Evolutionary conservation across 2,888 invertebrate genomes (phyloP), one percentile per base, ranked within the genome.

Genomic region (Herminia tarsipennalis): DNA sequence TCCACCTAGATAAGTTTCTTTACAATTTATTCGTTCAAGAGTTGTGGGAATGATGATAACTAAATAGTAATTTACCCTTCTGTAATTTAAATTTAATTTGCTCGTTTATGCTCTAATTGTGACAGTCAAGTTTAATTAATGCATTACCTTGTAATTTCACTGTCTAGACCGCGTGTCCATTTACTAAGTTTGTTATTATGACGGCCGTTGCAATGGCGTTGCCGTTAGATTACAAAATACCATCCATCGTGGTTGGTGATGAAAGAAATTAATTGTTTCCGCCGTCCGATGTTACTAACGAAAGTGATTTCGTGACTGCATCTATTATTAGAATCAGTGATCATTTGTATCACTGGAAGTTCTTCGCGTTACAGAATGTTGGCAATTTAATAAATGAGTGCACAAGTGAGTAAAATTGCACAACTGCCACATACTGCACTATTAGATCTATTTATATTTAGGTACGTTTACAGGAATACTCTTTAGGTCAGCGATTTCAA

Each of bases 281-380:
- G 74, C 75, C 69, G 57, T 64, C 66, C 66, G 78, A 70, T 57
- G 66, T 56, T 66, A 76, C 78, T 65, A 84, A 71, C 52, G 82
- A 86, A 78, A 88, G 87, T 86, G 81, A 79, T 80, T 78, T 78
- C 54, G 56, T 76, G 79, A 80, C 73, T 57, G 73, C 74, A 68
- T 68, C 60, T 54, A 59, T 51, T 57, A 44, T 51, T 56, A 37
- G 42, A 41, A 45, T 57, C 53, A 51, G 57, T 46, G 57, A 54
- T 21, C 40, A 36, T 56, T 60, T 45, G 52, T 51, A 51, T 29
- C 27, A 40, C 44, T 57, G 39, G 33, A 39, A 49, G 37, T 40
- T 14, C 25, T 39, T 39, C 14, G 33, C 42, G 29, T 20, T 44
- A 39, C 18, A 34, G 40, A 35, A 14, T 25, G 30, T 45, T 17